Evolutionary conservation across 2,113 vertebrate species (phyloP).

Genomic region (Urocynchramus pylzowi): DNA sequence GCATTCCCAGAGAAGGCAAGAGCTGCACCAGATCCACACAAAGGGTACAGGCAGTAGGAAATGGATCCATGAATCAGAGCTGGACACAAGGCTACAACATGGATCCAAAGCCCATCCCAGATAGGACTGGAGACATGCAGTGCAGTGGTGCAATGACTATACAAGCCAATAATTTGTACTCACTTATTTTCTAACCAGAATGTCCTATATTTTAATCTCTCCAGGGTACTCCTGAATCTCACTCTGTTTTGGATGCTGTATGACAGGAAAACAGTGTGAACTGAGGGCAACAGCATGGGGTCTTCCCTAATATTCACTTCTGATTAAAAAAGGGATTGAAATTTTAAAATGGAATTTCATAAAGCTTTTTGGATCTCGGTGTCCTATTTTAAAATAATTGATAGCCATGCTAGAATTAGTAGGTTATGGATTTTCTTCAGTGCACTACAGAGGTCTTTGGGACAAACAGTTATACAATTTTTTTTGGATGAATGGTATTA

Average conservation of each 20-base stretch:
- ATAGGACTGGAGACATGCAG: not conserved
- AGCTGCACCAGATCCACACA: not conserved
- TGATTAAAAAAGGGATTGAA: not conserved
- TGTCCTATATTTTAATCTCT: not conserved
- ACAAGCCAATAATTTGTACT: not conserved
- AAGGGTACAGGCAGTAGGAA: not conserved
- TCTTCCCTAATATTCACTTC: not conserved
- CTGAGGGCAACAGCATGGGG: not conserved
- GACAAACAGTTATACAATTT: not conserved
- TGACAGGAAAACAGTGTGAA: not conserved
- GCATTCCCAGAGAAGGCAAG: not conserved
- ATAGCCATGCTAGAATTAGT: not conserved
- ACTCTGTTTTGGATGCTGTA: not conserved
- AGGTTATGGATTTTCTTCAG: not conserved
- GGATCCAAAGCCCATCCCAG: not conserved
- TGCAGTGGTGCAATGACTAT: fast-evolving
- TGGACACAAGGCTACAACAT: not conserved
- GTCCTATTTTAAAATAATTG: not conserved
- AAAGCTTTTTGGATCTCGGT: not conserved
- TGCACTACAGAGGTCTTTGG: not conserved
- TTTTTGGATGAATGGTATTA: not conserved
- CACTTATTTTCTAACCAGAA: not conserved
- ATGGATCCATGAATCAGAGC: not conserved
- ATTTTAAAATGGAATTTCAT: not conserved
- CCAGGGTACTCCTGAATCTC: not conserved